A percentile compares a stretch with the other conserved stretches of the same genome.
Conservation (phyloP, 2,113 vertebrate species). For the Acanthisitta chloris region DNA sequence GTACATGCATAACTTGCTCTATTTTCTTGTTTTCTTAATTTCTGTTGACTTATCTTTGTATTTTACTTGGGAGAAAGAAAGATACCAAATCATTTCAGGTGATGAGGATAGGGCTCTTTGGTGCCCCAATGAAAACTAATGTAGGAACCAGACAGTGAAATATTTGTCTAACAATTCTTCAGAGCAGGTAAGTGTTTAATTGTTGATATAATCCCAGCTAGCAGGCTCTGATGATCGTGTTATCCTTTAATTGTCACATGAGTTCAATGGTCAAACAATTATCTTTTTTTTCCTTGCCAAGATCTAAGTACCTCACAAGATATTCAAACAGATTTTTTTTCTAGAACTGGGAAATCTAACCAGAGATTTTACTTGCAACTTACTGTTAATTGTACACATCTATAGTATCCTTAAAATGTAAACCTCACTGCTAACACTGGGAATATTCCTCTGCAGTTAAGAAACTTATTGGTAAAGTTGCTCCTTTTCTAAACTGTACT, state of each 20-base stretch:
- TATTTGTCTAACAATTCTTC: not conserved
- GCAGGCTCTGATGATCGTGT: not conserved
- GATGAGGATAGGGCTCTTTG: not conserved
- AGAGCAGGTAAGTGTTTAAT: not conserved
- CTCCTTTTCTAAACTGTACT: not conserved
- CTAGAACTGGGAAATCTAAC: not conserved
- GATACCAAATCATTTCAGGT: not conserved
- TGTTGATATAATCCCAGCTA: not conserved
- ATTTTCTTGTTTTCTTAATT: not conserved
- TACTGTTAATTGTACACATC: not conserved
- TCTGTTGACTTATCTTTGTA: not conserved
- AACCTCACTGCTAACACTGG: not conserved
- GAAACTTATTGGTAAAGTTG: not conserved
- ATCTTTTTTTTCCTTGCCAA: not conserved
- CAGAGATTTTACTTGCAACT: not conserved
- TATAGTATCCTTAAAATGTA: not conserved
- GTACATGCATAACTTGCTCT: not conserved
- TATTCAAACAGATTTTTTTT: not conserved
- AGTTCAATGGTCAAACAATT: not conserved
- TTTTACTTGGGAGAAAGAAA: not conserved
- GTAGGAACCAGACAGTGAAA: not conserved
- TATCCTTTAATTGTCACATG: not conserved
- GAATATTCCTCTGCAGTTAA: not conserved
- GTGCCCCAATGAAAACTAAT: not conserved
- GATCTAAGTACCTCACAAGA: not conserved